These are phyloP conservation scores for Camelus bactrianus DNA, from an alignment of 2,113 vertebrate species.

Conservation along the genomic window DNA sequence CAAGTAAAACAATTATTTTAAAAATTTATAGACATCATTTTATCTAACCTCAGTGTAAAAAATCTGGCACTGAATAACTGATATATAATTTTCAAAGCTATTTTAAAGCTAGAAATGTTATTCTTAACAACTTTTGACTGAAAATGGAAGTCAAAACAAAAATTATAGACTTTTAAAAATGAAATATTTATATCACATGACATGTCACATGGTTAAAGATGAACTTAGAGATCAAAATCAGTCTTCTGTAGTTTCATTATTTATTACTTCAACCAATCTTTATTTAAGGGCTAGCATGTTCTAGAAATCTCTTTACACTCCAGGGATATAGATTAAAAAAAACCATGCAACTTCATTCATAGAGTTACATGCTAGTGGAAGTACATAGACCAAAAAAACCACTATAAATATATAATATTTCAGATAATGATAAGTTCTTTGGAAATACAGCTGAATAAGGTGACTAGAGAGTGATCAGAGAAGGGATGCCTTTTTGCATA, in stretches of 20 bases:
- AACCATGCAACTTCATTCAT: not conserved
- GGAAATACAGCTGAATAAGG: not conserved
- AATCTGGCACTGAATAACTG: not conserved
- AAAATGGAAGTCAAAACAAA: not conserved
- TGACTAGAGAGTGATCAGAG: not conserved
- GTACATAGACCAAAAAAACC: not conserved
- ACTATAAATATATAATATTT: not conserved
- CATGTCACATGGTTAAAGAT: not conserved
- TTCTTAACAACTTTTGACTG: not conserved
- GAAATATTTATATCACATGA: not conserved
- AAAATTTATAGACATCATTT: not conserved
- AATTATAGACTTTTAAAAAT: not conserved
- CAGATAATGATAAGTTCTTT: not conserved
- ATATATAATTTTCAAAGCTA: not conserved
- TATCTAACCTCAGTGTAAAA: not conserved
- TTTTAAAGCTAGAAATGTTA: not conserved
- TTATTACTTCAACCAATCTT: constrained; percentile 28
- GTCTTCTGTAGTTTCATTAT: not conserved
- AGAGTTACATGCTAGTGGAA: not conserved
- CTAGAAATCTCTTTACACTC: not conserved
- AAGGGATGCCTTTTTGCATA: not conserved
- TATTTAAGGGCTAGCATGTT: not conserved
- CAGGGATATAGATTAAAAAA: not conserved
- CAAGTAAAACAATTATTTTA: not conserved
- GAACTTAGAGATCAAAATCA: not conserved